A percentile compares a stretch with the other conserved stretches of the same genome.
Conservation (phyloP, 1,140 invertebrate species). For the Ladona fulva region DNA sequence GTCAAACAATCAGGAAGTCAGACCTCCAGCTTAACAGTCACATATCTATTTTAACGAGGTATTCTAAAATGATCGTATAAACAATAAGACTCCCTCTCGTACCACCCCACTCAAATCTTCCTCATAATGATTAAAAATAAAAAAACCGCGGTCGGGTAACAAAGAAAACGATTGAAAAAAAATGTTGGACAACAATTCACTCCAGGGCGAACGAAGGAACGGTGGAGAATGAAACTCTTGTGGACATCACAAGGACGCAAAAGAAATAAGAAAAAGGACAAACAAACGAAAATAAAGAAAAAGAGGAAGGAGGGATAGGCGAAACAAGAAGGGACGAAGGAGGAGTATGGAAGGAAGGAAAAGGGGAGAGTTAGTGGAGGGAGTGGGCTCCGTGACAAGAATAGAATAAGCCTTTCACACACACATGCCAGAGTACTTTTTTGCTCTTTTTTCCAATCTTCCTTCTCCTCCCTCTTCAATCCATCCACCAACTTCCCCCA, state of each 20-base stretch:
- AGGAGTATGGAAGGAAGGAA: neutral
- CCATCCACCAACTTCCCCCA: neutral
- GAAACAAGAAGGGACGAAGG: neutral
- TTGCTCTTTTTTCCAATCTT: neutral
- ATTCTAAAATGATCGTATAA: too few species aligned
- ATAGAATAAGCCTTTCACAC: slow-evolving; percentile 9
- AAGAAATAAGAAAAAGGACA: neutral
- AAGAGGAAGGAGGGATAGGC: neutral
- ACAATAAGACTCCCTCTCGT: too few species aligned
- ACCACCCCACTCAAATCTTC: too few species aligned
- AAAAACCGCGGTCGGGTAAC: too few species aligned
- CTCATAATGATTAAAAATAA: too few species aligned
- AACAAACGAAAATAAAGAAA: neutral
- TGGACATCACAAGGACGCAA: neutral
- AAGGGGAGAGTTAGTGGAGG: neutral
- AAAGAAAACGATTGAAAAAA: too few species aligned
- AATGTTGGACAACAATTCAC: too few species aligned
- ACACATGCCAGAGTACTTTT: slow-evolving; percentile 1
- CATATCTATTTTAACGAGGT: too few species aligned
- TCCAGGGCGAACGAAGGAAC: neutral
- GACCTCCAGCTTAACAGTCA: too few species aligned
- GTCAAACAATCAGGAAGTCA: too few species aligned
- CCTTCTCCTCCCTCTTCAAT: neutral
- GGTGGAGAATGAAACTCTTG: neutral
- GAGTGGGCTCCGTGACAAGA: neutral